Conservation (phyloP, 2,797 vertebrate genomes). For the Microchirus variegatus region DNA sequence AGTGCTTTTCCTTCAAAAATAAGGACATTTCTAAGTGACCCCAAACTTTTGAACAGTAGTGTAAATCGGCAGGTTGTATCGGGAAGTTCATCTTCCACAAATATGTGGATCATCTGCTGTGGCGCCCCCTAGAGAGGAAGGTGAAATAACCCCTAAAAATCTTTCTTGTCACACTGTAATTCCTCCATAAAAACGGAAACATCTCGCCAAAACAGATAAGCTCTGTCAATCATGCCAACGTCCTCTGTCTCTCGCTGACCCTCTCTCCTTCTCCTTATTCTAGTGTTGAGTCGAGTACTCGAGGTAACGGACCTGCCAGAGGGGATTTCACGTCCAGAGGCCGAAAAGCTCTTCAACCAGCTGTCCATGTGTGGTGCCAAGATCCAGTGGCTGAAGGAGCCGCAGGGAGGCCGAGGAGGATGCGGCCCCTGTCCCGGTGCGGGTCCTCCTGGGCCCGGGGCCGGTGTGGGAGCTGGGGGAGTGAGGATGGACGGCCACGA, state of each 20-base stretch:
- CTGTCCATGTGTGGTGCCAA: slow-evolving; percentile 96
- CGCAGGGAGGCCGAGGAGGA: slow-evolving; percentile 86
- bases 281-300: slow-evolving; percentile 94
- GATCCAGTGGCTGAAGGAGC: slow-evolving; percentile 98
- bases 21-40: too few relatives aligned
- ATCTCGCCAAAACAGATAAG: slow-evolving; percentile 5
- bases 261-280: slow-evolving; percentile 8
- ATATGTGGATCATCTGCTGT: too few relatives aligned
- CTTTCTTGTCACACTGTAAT: background rate
- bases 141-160: too few relatives aligned
- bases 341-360: slow-evolving; percentile 97
- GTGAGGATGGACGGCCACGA: slow-evolving; percentile 83
- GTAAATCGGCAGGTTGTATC: too few relatives aligned
- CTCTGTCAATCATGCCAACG: background rate
- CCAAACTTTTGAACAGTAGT: too few relatives aligned
- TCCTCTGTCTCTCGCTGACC: background rate
- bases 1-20: too few relatives aligned
- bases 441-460: slow-evolving; percentile 46
- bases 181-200: background rate
- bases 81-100: too few relatives aligned
- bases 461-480: slow-evolving; percentile 72
- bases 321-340: slow-evolving; percentile 94
- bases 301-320: slow-evolving; percentile 98
- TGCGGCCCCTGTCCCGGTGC: slow-evolving; percentile 48
- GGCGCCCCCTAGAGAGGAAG: too few relatives aligned